These are phyloP conservation scores for Marmota monax DNA, from an alignment of 2,113 vertebrate species.

Conservation along the genomic window DNA sequence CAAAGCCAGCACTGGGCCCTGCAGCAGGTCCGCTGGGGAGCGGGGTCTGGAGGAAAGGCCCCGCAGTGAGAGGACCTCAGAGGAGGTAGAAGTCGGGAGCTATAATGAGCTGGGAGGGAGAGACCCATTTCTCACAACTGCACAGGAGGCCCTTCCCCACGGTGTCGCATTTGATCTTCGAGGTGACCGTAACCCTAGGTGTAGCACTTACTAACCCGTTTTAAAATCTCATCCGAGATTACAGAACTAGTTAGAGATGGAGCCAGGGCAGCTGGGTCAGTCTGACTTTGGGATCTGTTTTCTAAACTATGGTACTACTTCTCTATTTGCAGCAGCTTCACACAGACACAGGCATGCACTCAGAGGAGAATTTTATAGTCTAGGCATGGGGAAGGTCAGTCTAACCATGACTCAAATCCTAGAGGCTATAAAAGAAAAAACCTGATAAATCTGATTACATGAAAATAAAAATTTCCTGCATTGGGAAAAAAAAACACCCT, in stretches of 20 bases:
- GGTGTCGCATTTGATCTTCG: neutral
- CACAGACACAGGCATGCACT: neutral
- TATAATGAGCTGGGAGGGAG: neutral
- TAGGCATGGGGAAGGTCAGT: neutral
- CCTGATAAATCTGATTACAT: conserved; percentile 61
- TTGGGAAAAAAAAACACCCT: neutral
- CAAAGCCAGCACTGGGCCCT: neutral
- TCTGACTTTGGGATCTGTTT: neutral
- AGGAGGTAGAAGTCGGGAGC: neutral
- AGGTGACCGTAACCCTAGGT: neutral
- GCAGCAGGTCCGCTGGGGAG: neutral
- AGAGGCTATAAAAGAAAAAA: conserved; percentile 48
- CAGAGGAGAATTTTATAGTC: neutral
- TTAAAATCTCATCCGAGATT: neutral
- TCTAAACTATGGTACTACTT: neutral
- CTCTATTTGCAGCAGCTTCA: neutral
- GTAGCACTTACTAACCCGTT: neutral
- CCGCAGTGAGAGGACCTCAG: neutral
- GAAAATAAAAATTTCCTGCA: conserved; percentile 71
- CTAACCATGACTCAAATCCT: conserved; percentile 54
- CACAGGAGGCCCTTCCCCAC: neutral
- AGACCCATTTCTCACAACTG: neutral
- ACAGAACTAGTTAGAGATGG: neutral
- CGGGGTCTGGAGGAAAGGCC: neutral
- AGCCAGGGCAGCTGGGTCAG: neutral